Conservation (phyloP, 2,888 invertebrate species). For the Eupithecia exiguata region DNA sequence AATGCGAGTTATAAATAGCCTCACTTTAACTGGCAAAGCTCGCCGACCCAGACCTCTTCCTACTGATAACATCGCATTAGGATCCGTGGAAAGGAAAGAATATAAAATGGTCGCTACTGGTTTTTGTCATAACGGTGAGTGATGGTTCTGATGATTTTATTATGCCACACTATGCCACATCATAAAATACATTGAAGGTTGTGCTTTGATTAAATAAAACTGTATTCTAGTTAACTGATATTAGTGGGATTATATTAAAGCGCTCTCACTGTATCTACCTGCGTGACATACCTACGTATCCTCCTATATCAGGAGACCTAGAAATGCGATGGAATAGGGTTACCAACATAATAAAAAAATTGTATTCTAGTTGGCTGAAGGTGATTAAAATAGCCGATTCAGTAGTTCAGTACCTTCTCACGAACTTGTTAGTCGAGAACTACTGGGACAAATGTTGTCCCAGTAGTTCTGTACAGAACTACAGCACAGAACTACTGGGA, state of each 20-base stretch:
- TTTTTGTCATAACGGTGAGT: conserved; percentile 62
- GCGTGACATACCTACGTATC: too few relatives aligned
- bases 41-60: conserved; percentile 72
- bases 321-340: neutral
- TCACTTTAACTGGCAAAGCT: conserved; percentile 79
- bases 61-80: conserved; percentile 81
- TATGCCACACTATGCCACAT: neutral
- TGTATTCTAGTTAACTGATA: too few relatives aligned
- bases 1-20: conserved; percentile 77
- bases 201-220: neutral
- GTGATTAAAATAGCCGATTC: neutral
- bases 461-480: too few relatives aligned
- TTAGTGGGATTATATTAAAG: too few relatives aligned
- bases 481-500: too few relatives aligned
- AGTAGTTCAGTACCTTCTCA: too few relatives aligned
- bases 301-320: too few relatives aligned
- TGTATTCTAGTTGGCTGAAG: neutral
- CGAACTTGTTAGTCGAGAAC: too few relatives aligned
- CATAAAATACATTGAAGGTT: neutral
- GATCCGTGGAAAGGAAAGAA: conserved; percentile 62
- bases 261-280: too few relatives aligned
- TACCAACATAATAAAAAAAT: neutral
- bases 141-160: conserved; percentile 22
- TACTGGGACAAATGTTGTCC: too few relatives aligned
- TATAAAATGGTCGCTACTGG: conserved; percentile 74